Evolutionary conservation across 2,113 vertebrate species (phyloP).

Genomic region (Vimba vimba): DNA sequence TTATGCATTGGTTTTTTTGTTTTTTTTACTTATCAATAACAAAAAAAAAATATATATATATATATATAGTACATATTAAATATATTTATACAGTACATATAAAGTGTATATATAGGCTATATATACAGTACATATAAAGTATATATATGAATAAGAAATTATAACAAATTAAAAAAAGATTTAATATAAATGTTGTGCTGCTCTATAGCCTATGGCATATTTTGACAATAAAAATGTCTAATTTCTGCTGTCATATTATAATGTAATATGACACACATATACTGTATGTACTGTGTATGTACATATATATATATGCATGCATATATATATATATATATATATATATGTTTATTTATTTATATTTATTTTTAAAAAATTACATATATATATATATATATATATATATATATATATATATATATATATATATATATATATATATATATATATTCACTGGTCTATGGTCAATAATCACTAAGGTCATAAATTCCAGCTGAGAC

Average conservation of each 20-base stretch:
- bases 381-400: too few species aligned
- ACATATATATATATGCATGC: rapidly evolving
- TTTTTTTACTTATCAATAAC: not conserved
- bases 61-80: too few species aligned
- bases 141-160: not conserved
- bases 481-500: not conserved
- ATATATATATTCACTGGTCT: not conserved
- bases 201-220: not conserved
- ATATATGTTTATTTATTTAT: too few species aligned
- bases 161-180: not conserved
- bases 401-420: too few species aligned
- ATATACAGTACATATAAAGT: too few species aligned
- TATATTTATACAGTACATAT: too few species aligned
- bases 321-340: too few species aligned
- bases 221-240: not conserved
- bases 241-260: not conserved
- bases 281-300: too few species aligned
- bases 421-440: too few species aligned
- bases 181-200: not conserved
- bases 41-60: not conserved
- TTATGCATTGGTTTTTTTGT: not conserved
- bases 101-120: too few species aligned
- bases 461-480: not conserved
- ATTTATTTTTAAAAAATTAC: too few species aligned
- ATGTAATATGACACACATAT: not conserved